Evolutionary conservation across 2,888 invertebrate genomes (phyloP).

Genomic region (Creontiades dilutus): DNA sequence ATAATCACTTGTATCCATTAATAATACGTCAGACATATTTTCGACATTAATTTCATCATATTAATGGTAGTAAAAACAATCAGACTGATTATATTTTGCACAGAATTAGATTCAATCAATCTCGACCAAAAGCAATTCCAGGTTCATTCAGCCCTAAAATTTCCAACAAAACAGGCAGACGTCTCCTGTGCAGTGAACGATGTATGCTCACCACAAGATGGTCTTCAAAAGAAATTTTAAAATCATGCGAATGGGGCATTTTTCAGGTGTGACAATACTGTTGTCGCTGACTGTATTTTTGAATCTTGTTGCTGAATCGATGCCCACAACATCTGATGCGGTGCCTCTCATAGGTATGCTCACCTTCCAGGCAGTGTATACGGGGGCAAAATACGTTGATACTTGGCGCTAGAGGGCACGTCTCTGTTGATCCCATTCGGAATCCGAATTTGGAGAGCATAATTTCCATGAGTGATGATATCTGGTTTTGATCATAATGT

Average conservation of each 20-base stretch:
- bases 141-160: not conserved
- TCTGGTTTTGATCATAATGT: not conserved
- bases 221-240: not conserved
- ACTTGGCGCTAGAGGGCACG: constrained; percentile 69
- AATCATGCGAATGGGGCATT: constrained; percentile 15
- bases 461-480: not conserved
- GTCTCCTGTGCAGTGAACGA: too few relatives aligned
- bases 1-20: too few relatives aligned
- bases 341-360: constrained; percentile 85
- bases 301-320: constrained; percentile 98
- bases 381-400: constrained; percentile 73
- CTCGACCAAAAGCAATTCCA: not conserved
- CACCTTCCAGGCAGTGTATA: constrained; percentile 58
- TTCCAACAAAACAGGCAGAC: too few relatives aligned
- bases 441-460: too few relatives aligned
- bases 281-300: constrained; percentile 98
- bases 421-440: not conserved
- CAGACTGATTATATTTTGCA: too few relatives aligned
- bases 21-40: too few relatives aligned
- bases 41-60: too few relatives aligned
- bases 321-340: constrained; percentile 97
- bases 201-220: too few relatives aligned
- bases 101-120: too few relatives aligned
- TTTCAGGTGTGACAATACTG: constrained; percentile 94
- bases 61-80: too few relatives aligned